A percentile compares a stretch with the other conserved stretches of the same genome.
These are phyloP conservation scores for Spermophilus dauricus DNA, from an alignment of 2,113 vertebrate genomes.

Conservation along the genomic window DNA sequence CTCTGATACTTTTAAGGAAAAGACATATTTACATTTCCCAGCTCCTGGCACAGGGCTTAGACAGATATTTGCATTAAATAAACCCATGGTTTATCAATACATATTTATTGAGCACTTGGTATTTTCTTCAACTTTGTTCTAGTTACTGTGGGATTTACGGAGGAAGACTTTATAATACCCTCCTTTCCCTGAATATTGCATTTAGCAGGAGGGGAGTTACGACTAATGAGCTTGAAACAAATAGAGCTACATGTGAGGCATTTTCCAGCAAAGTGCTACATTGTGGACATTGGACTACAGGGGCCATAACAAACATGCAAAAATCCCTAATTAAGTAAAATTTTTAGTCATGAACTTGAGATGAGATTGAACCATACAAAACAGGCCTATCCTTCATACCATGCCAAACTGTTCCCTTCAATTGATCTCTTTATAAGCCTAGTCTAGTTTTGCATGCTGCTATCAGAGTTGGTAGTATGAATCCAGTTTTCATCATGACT, in stretches of 20 bases:
- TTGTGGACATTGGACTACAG: background rate
- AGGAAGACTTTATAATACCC: conserved; percentile 6
- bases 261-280: background rate
- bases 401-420: conserved; percentile 37
- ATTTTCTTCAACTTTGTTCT: conserved; percentile 50
- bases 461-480: no score
- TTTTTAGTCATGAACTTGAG: conserved; percentile 35
- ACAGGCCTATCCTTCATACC: conserved; percentile 17
- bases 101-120: conserved; percentile 11
- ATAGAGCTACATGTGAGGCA: background rate
- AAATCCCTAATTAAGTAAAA: conserved; percentile 51
- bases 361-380: conserved; percentile 57
- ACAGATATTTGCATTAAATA: conserved; percentile 45
- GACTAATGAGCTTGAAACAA: background rate
- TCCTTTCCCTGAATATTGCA: background rate
- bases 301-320: conserved; percentile 36
- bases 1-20: conserved; percentile 23
- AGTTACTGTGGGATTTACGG: background rate
- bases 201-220: background rate
- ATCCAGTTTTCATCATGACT: conserved; percentile 59
- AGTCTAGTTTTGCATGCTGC: conserved; percentile 61
- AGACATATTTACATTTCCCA: background rate
- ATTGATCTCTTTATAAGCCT: conserved; percentile 67
- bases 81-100: background rate
- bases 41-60: background rate